These are phyloP conservation scores for Hirtodrosophila histrioides DNA, from an alignment of 2,888 invertebrate genomes.

Conservation along the genomic window DNA sequence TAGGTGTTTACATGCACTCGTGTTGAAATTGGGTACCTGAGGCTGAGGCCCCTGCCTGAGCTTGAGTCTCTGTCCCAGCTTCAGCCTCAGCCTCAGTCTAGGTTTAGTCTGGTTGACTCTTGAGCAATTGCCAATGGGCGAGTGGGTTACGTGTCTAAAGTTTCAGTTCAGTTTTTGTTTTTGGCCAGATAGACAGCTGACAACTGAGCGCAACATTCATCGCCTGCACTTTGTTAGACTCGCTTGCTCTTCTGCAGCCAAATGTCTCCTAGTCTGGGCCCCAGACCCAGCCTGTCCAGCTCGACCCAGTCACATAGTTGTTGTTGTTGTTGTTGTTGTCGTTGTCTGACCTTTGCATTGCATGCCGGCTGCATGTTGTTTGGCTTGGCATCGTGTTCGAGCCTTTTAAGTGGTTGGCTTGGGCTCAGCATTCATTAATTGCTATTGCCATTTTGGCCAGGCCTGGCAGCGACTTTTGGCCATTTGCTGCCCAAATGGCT, in stretches of 20 bases:
- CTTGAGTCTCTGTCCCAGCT: background rate
- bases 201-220: constrained; percentile 57
- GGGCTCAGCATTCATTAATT: constrained; percentile 63
- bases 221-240: constrained; percentile 36
- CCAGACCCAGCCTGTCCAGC: constrained; percentile 38
- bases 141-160: constrained; percentile 36
- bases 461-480: constrained; percentile 48
- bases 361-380: constrained; percentile 51
- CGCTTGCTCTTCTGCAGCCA: constrained; percentile 27
- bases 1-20: constrained; percentile 4
- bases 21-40: constrained; percentile 18
- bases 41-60: background rate
- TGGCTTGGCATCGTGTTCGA: constrained; percentile 52
- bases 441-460: constrained; percentile 66
- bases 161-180: constrained; percentile 37
- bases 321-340: constrained; percentile 26
- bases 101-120: constrained; percentile 28
- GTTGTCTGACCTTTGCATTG: constrained; percentile 59
- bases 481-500: constrained; percentile 36
- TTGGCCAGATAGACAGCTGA: constrained; percentile 64
- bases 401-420: constrained; percentile 54
- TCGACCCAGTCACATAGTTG: constrained; percentile 34
- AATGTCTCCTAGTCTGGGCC: constrained; percentile 21
- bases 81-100: constrained; percentile 2
- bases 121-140: constrained; percentile 54